Percentiles rank a stretch among this genome's conserved stretches.
Evolutionary conservation across 1,140 invertebrate species (phyloP).

Genomic region (Papilio polyxenes): DNA sequence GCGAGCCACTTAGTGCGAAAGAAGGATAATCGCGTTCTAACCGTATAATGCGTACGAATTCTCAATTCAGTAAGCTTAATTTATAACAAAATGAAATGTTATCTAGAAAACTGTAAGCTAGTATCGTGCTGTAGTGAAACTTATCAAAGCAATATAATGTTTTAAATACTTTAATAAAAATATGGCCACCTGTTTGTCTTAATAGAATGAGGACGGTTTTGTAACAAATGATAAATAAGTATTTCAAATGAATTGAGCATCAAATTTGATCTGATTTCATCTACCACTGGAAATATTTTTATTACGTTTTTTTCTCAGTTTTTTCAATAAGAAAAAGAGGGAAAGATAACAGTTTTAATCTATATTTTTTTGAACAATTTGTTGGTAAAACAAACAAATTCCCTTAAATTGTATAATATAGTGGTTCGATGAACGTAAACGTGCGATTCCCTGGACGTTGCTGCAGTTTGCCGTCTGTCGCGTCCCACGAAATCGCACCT

Average conservation of each 20-base stretch:
- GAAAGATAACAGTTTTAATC: too few relatives aligned
- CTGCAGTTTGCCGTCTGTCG: too few relatives aligned
- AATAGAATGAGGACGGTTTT: constrained; percentile 10
- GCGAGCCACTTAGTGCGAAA: too few relatives aligned
- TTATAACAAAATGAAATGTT: background rate
- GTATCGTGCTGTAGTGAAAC: background rate
- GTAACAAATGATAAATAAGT: background rate
- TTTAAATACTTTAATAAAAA: background rate
- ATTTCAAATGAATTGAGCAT: background rate
- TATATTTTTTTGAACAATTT: background rate
- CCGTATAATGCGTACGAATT: too few relatives aligned
- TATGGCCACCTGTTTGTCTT: constrained; percentile 8
- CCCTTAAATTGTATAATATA: too few relatives aligned
- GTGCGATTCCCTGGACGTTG: too few relatives aligned
- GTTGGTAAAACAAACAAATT: background rate
- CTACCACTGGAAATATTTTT: too few relatives aligned
- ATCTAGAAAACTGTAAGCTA: background rate
- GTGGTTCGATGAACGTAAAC: too few relatives aligned
- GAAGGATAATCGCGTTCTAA: too few relatives aligned
- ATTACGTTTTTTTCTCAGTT: background rate
- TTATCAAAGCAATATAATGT: background rate
- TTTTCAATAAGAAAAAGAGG: background rate
- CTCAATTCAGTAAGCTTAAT: too few relatives aligned
- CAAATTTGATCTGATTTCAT: background rate
- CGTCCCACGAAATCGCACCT: too few relatives aligned